A percentile compares a stretch with the other conserved stretches of the same genome.
phyloP scores from a whole-genome alignment of 1,140 invertebrate genomes.

The Aphaenogaster rudis region DNA sequence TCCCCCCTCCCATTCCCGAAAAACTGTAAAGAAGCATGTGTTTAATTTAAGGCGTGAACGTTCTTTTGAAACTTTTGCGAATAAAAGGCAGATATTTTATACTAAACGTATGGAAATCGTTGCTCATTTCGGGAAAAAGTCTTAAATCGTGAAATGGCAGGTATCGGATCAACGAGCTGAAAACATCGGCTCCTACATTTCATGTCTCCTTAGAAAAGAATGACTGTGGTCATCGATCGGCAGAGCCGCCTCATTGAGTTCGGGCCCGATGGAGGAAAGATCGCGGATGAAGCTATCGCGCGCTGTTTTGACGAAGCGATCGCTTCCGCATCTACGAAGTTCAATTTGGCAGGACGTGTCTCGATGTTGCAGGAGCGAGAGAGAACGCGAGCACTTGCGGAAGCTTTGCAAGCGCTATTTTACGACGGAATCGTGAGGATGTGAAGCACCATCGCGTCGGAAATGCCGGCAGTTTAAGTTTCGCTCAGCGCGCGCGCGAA shows the following conservation, averaged over 20 bases:
- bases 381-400: slow-evolving; percentile 26
- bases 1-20: no score
- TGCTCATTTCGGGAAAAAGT: neutral
- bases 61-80: neutral
- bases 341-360: slow-evolving; percentile 48
- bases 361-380: slow-evolving; percentile 4
- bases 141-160: slow-evolving; percentile 3
- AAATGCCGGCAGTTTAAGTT: slow-evolving; percentile 42
- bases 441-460: neutral
- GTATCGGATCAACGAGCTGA: slow-evolving; percentile 14
- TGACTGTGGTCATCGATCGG: slow-evolving; percentile 26
- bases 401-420: slow-evolving; percentile 48
- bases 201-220: neutral
- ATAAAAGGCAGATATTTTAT: slow-evolving; percentile 4
- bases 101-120: neutral
- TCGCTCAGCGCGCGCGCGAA: neutral
- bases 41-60: neutral
- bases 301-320: slow-evolving; percentile 30
- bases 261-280: slow-evolving; percentile 29
- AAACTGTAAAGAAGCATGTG: no score
- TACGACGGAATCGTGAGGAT: slow-evolving; percentile 28
- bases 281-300: slow-evolving; percentile 50
- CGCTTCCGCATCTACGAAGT: slow-evolving; percentile 55
- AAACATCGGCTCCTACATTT: neutral
- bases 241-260: neutral